Base-by-base conservation (phyloP, 2,113 vertebrate genomes). In the Brachirus orientalis region DNA sequence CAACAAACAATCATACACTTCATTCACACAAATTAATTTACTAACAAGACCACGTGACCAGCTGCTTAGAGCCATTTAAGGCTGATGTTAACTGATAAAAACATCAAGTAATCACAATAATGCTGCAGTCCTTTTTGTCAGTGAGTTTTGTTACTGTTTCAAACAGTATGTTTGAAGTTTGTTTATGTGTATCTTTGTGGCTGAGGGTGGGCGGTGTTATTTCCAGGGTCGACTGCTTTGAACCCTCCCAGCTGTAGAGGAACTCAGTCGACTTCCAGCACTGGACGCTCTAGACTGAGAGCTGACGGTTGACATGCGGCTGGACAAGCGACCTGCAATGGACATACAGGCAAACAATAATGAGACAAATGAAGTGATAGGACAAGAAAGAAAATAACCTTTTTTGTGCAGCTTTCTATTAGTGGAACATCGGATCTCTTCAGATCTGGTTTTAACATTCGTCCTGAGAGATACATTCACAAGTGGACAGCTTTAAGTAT, bases 151-250 rank as follows among this genome's bases (percentile, higher is more conserved):
- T 43, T 12, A 10, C 40, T 43, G 40, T 43, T 43, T 12, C 12
- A 43, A 4, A 28, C 28, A 28, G 28, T 53, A 4, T 51, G 46
- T 58, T 70, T 7, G 77, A 82, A 38, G 69, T 22, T 36, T 37
- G 8, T 41, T 40, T 13, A 12, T 47, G 47, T 37, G 3, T 7
- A 10, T 52, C 8, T 41, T 53, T 66, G 38, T 8, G 9, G 22
- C 17, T n/a, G 18, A 35, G 2, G 35, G 13, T 2, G 20, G 35
- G 16, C 0, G 14, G 10, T 3, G 33, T 83, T 72, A 98, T 92
- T 96, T 98, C 97, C 96, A 98, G 0, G 95, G 95, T 66, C 92
- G 92, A 64, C 92, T 92, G 86, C 92, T 89, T 57, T 89, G 79
- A 0, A 86, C 81, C 0, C 69, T 82, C 50, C 68, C 77, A 2